phyloP scores from a whole-genome alignment of 2,113 vertebrate genomes.

The Hypocryptadius cinnamomeus region DNA sequence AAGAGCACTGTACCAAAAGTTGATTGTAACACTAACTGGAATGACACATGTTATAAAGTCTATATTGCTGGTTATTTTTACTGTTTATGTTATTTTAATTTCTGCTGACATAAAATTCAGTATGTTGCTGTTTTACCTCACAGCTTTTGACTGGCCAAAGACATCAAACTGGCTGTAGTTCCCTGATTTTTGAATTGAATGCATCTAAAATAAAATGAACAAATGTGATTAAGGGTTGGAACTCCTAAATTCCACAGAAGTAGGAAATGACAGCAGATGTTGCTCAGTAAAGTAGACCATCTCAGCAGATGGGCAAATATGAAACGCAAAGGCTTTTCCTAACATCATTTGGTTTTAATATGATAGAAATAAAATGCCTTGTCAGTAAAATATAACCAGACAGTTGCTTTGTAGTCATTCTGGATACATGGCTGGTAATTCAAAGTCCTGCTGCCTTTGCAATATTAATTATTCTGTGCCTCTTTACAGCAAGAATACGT shows the following conservation, averaged over 20 bases:
- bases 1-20: neutral
- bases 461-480: conserved; percentile 32
- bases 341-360: conserved; percentile 65
- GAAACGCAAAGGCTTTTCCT: conserved; percentile 57
- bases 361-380: conserved; percentile 47
- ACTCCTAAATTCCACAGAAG: conserved; percentile 36
- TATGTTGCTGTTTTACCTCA: conserved; percentile 37
- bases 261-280: conserved; percentile 58
- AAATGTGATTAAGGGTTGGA: conserved; percentile 52
- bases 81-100: conserved; percentile 1
- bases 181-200: conserved; percentile 41
- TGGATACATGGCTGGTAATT: conserved; percentile 21
- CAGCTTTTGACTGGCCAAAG: conserved; percentile 14
- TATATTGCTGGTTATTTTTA: neutral
- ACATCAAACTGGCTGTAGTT: conserved; percentile 11
- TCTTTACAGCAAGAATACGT: neutral
- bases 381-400: conserved; percentile 57
- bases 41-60: neutral
- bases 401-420: conserved; percentile 53
- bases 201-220: conserved; percentile 57
- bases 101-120: conserved; percentile 38
- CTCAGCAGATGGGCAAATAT: conserved; percentile 64
- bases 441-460: conserved; percentile 53
- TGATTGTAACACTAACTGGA: neutral
- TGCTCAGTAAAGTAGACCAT: conserved; percentile 46